These are phyloP conservation scores for Corythucha ciliata DNA, from an alignment of 2,888 invertebrate genomes.

Conservation along the genomic window DNA sequence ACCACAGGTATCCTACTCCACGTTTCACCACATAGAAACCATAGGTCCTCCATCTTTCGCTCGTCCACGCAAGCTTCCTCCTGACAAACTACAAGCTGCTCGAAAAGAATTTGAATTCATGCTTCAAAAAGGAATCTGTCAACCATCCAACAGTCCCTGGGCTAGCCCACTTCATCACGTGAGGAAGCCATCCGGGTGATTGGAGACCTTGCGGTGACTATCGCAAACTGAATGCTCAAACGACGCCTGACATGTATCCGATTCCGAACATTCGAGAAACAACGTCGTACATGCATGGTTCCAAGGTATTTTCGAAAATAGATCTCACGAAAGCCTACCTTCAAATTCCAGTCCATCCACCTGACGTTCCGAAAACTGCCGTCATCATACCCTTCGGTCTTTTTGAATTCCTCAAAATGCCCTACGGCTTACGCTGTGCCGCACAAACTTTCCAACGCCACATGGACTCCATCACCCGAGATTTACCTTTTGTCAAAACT, in stretches of 20 bases:
- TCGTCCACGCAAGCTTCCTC: conserved; percentile 1
- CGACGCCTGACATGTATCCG: conserved; percentile 4
- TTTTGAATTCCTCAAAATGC: too few relatives aligned
- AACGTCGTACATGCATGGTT: too few relatives aligned
- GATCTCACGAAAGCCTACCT: too few relatives aligned
- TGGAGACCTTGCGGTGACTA: conserved; percentile 9
- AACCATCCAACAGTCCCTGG: conserved; percentile 10
- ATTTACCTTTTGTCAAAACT: too few relatives aligned
- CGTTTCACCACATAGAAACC: conserved; percentile 12
- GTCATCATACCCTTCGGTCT: too few relatives aligned
- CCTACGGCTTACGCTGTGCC: too few relatives aligned
- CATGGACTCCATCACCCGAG: too few relatives aligned
- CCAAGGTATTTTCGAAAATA: too few relatives aligned
- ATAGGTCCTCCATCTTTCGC: conserved; percentile 10
- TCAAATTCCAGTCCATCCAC: too few relatives aligned
- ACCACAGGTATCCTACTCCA: too few relatives aligned
- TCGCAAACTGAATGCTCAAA: conserved; percentile 3
- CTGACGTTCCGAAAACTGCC: too few relatives aligned
- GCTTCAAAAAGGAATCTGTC: conserved; percentile 1
- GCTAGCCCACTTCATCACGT: conserved; percentile 9
- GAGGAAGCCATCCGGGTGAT: conserved; percentile 1
- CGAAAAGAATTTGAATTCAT: conserved; percentile 4
- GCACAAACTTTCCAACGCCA: too few relatives aligned
- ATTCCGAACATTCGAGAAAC: conserved; percentile 41
- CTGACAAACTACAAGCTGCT: conserved; percentile 12